Percentiles rank a stretch among this genome's conserved stretches.
These are phyloP conservation scores for Forbesichthys papilliferus DNA, from an alignment of 2,113 vertebrate genomes.

Conservation along the genomic window DNA sequence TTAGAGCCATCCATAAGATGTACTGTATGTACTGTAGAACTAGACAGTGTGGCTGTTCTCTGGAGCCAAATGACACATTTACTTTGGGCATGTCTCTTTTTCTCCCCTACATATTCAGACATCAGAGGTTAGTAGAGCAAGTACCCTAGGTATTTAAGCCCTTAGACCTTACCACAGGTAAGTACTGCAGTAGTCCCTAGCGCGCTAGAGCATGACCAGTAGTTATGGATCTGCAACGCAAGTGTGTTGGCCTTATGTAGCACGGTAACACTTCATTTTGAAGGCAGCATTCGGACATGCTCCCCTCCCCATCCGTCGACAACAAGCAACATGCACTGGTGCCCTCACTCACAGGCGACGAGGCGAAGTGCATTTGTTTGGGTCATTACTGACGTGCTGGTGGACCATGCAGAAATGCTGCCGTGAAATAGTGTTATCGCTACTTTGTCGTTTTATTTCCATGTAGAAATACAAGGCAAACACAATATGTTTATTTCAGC, in stretches of 20 bases:
- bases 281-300: slow-evolving; percentile 72
- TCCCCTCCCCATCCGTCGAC: slow-evolving; percentile 43
- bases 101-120: slow-evolving; percentile 82
- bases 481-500: slow-evolving; percentile 63
- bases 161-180: slow-evolving; percentile 79
- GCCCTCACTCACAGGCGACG: slow-evolving; percentile 7
- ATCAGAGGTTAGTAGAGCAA: slow-evolving; percentile 81
- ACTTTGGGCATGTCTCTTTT: slow-evolving; percentile 81
- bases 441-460: slow-evolving; percentile 73
- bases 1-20: no score
- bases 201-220: slow-evolving; percentile 76
- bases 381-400: slow-evolving; percentile 57
- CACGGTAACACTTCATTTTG: slow-evolving; percentile 83
- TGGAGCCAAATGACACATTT: slow-evolving; percentile 67
- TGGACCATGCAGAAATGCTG: slow-evolving; percentile 68
- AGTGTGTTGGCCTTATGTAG: slow-evolving; percentile 82
- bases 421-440: slow-evolving; percentile 82
- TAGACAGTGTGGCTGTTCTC: slow-evolving; percentile 51
- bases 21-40: slow-evolving; percentile 17
- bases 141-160: slow-evolving; percentile 72
- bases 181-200: slow-evolving; percentile 75
- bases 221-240: slow-evolving; percentile 65
- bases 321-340: slow-evolving; percentile 54
- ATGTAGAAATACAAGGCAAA: slow-evolving; percentile 59
- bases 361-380: slow-evolving; percentile 54